Conservation (phyloP, 2,797 vertebrate species). For the Leptodactylus fallax region DNA sequence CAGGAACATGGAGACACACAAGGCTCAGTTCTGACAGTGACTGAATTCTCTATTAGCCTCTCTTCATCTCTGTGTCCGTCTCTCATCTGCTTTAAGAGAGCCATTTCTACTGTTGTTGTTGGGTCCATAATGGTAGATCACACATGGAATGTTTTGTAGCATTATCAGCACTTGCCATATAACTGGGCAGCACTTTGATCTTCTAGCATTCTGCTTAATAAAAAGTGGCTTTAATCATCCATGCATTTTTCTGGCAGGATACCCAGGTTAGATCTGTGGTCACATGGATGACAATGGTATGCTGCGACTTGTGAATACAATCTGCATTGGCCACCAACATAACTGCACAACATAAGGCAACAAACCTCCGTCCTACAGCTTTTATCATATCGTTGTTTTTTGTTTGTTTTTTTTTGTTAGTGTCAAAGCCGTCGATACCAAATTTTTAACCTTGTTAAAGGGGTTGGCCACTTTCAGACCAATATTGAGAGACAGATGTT, state of each 20-base stretch:
- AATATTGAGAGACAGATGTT: too few relatives aligned
- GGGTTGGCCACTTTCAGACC: too few relatives aligned
- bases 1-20: too few relatives aligned
- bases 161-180: not conserved
- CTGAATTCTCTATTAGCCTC: not conserved
- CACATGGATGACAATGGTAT: not conserved
- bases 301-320: not conserved
- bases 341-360: not conserved
- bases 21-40: not conserved
- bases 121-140: not conserved
- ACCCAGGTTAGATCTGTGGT: not conserved
- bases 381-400: not conserved
- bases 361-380: too few relatives aligned
- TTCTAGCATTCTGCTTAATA: not conserved
- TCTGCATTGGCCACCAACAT: not conserved
- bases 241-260: not conserved
- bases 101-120: not conserved
- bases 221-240: not conserved
- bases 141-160: not conserved
- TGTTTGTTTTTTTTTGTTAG: not conserved
- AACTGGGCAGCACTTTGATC: not conserved
- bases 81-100: not conserved
- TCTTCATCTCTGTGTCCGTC: not conserved
- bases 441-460: too few relatives aligned
- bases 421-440: too few relatives aligned